phyloP scores from a whole-genome alignment of 2,888 invertebrate species.

The Lysandra coridon region DNA sequence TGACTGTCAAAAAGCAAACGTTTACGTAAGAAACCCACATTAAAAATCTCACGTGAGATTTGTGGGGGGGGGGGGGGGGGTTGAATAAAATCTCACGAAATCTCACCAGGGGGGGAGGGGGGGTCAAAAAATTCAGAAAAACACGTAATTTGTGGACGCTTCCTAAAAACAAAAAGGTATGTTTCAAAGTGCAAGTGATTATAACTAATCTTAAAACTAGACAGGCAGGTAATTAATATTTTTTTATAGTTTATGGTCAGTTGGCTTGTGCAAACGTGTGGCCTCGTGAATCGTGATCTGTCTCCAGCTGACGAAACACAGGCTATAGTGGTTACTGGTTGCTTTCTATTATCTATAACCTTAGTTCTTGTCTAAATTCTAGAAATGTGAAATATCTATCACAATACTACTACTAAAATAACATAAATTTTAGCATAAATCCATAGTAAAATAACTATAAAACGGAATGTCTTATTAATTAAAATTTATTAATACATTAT shows the following conservation, averaged over 20 bases:
- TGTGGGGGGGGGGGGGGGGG: too few relatives aligned
- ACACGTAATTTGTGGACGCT: too few relatives aligned
- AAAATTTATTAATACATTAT: background rate
- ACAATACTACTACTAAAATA: background rate
- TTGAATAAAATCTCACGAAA: too few relatives aligned
- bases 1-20: too few relatives aligned
- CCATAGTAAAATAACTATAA: background rate
- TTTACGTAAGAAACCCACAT: too few relatives aligned
- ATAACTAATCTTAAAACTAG: too few relatives aligned
- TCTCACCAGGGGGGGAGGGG: too few relatives aligned
- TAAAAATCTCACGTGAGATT: too few relatives aligned
- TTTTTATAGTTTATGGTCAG: constrained; percentile 2
- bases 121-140: too few relatives aligned
- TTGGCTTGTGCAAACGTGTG: constrained; percentile 13
- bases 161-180: too few relatives aligned
- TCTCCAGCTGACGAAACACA: constrained; percentile 13
- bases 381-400: background rate
- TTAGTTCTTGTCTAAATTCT: background rate
- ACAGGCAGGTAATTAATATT: too few relatives aligned
- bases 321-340: background rate
- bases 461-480: background rate
- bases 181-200: too few relatives aligned
- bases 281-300: constrained; percentile 6
- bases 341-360: background rate
- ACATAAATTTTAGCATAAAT: background rate